Evolutionary conservation across 2,113 vertebrate genomes (phyloP).

Genomic region (Tretioscincus oriximinensis): DNA sequence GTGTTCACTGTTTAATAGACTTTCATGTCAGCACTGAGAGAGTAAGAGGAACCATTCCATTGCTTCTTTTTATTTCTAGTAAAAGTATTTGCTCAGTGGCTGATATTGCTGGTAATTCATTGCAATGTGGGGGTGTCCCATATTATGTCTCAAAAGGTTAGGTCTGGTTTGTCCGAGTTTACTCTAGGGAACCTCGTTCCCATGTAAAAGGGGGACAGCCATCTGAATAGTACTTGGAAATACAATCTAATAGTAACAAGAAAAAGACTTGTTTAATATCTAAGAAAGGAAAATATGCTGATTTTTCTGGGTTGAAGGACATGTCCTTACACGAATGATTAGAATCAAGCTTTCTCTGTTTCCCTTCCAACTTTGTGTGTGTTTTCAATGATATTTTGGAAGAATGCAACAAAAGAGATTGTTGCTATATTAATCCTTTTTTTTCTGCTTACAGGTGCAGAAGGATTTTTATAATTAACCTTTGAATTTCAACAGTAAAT

Average conservation of each 20-base stretch:
- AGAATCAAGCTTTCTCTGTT: conserved; percentile 47
- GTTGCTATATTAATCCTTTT: too few relatives aligned
- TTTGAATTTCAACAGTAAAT: conserved; percentile 46
- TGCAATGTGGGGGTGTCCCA: too few relatives aligned
- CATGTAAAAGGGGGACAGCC: too few relatives aligned
- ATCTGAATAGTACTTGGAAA: too few relatives aligned
- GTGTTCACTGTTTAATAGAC: conserved; percentile 12
- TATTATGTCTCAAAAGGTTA: too few relatives aligned
- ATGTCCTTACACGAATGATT: conserved; percentile 46
- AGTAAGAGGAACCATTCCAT: not conserved
- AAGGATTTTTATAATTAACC: conserved; percentile 61
- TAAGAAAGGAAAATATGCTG: conserved; percentile 14
- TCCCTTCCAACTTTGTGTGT: conserved; percentile 42
- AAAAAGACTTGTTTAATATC: conserved; percentile 22
- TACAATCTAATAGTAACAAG: too few relatives aligned
- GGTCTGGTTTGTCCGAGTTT: too few relatives aligned
- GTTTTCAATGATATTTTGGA: conserved; percentile 65
- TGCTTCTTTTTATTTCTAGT: not conserved
- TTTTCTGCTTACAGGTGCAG: conserved; percentile 50
- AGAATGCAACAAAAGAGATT: conserved; percentile 49
- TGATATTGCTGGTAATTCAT: too few relatives aligned
- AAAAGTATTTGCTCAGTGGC: too few relatives aligned
- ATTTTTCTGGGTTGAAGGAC: conserved; percentile 37
- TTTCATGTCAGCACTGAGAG: not conserved
- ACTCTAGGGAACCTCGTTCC: too few relatives aligned